Evolutionary conservation across 92 coral and sea anemone genomes (phyloP).

Genomic region (Parazoanthus darwini): DNA sequence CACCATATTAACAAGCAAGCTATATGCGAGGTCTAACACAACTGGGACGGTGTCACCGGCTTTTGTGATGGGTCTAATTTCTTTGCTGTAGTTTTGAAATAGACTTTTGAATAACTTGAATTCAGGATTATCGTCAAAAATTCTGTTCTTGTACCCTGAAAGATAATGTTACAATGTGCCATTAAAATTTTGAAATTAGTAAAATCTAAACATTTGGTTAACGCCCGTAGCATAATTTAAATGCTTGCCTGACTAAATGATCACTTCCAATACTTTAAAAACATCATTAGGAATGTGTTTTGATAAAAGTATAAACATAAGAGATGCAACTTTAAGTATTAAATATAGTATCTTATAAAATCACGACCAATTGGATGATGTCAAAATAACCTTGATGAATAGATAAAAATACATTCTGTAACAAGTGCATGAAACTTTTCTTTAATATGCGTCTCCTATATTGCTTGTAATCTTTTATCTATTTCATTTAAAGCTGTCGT

Average conservation of each 20-base stretch:
- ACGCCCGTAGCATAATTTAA: neutral
- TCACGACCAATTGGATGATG: neutral
- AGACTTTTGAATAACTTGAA: slow-evolving; percentile 20
- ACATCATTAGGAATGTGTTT: neutral
- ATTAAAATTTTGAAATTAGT: neutral
- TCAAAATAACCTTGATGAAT: neutral
- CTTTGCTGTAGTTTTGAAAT: slow-evolving; percentile 36
- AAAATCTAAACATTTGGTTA: neutral
- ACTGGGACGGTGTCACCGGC: slow-evolving; percentile 31
- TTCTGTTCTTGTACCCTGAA: neutral
- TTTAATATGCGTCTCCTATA: neutral
- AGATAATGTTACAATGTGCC: no score
- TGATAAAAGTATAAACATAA: neutral
- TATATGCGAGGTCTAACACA: slow-evolving; percentile 23
- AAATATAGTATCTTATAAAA: no score
- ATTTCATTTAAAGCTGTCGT: neutral
- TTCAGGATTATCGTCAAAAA: slow-evolving; percentile 20
- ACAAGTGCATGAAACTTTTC: neutral
- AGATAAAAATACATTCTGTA: neutral
- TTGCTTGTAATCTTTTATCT: neutral
- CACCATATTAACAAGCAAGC: slow-evolving; percentile 40
- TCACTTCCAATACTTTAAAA: neutral
- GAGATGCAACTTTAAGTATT: neutral
- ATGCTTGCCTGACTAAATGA: neutral
- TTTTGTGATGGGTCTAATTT: slow-evolving; percentile 24